A percentile compares a stretch with the other conserved stretches of the same genome.
phyloP scores from a whole-genome alignment of 2,113 vertebrate genomes.

The Galeopterus variegatus region DNA sequence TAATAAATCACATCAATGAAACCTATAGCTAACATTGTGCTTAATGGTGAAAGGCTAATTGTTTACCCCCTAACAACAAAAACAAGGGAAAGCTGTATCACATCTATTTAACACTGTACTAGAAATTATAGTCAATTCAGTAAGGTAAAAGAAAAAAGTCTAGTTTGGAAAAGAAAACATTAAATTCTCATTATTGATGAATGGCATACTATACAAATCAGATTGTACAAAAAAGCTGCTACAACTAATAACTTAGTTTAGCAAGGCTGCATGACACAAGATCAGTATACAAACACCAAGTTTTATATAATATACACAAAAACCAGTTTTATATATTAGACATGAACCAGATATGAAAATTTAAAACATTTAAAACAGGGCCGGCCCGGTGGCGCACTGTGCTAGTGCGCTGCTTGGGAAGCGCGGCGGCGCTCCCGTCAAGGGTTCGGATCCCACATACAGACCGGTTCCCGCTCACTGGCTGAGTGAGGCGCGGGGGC shows the following conservation, averaged over 20 bases:
- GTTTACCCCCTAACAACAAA: background rate
- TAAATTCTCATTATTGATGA: background rate
- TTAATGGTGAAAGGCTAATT: background rate
- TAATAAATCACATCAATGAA: background rate
- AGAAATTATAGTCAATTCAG: background rate
- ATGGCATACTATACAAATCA: background rate
- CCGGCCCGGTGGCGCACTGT: no score
- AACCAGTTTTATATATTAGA: background rate
- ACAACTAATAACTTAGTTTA: conserved; percentile 11
- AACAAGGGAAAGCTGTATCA: background rate
- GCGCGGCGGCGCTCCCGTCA: no score
- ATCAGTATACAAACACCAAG: conserved; percentile 5
- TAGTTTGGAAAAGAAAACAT: background rate
- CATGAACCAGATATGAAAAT: conserved; percentile 11
- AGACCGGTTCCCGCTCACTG: no score
- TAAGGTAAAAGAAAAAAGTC: background rate
- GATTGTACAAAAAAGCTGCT: background rate
- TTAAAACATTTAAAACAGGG: background rate
- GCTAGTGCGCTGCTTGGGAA: no score
- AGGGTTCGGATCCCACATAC: no score
- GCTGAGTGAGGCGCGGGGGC: no score
- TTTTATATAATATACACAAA: no score
- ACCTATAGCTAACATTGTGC: background rate
- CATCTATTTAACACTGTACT: background rate
- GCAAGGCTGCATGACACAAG: background rate